Evolutionary conservation across 2,113 vertebrate genomes (phyloP), one percentile per base, ranked within the genome.

Genomic region (Gnathonemus echidnorhynchus): DNA sequence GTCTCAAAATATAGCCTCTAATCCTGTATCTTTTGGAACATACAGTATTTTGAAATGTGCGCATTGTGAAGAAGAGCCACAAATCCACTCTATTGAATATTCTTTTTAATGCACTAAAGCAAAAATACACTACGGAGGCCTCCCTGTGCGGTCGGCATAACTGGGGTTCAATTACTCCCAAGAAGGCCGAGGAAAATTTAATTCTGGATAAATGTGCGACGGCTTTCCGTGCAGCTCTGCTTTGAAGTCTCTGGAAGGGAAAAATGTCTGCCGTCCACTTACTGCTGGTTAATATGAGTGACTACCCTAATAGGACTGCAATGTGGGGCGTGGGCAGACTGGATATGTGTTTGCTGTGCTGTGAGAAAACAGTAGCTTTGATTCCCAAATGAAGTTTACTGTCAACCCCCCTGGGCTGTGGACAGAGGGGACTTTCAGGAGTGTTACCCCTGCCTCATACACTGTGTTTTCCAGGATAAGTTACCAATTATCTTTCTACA

Each of bases 271-370:
- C 93, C 93, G 95, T 94, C 94, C 93, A 94, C 93, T 95, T 95
- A 96, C 94, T 95, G 95, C 94, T 94, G 94, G 95, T 94, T 93
- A 91, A 93, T 91, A 95, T 95, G 95, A 95, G 93, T 94, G 95
- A 95, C 95, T 31, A 88, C 89, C 53, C 90, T 95, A 96, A 95
- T 93, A 88, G 92, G 92, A 94, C 95, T 95, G 95, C 88, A 91
- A 92, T 93, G 91, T 92, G 93, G 93, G 90, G 93, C 50, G 13
- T 48, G 83, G 74, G 66, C 53, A 88, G 74, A 95, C 93, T 84
- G 91, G 90, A 95, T 87, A 89, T 94, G 94, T 93, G 93, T 93
- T 94, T 94, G 88, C 87, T 94, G 93, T 92, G 58, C 45, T 89
- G 90, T 89, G 31, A 92, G 66, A 89, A 77, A 77, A 83, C 85